phyloP scores from a whole-genome alignment of 2,113 vertebrate genomes.

The Pitta sordida region DNA sequence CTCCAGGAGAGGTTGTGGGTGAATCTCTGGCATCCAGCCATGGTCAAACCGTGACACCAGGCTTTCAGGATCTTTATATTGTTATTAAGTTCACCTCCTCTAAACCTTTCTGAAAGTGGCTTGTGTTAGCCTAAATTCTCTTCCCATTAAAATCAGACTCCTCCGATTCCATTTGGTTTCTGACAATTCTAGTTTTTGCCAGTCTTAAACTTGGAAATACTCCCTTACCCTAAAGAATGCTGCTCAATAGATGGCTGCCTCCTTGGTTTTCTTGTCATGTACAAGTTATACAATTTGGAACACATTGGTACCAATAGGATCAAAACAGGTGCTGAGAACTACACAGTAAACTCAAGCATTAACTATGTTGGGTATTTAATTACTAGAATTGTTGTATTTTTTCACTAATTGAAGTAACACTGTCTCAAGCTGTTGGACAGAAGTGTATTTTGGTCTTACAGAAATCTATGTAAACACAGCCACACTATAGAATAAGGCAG shows the following conservation, averaged over 20 bases:
- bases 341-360: neutral
- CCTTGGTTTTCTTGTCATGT: neutral
- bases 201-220: neutral
- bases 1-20: too few relatives aligned
- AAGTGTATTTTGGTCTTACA: neutral
- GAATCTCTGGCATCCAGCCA: too few relatives aligned
- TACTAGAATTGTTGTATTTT: neutral
- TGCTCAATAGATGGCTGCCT: neutral
- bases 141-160: neutral
- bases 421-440: neutral
- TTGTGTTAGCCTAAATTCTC: neutral
- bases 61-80: neutral
- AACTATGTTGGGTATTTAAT: neutral
- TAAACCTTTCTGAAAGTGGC: neutral
- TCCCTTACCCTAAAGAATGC: neutral
- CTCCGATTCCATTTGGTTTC: neutral
- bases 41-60: too few relatives aligned
- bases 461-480: neutral
- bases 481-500: accelerated
- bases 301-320: neutral
- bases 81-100: neutral
- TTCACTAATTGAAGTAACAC: neutral
- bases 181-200: neutral
- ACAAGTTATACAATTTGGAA: neutral
- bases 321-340: neutral